Evolutionary conservation across 2,888 invertebrate genomes (phyloP), one percentile per base, ranked within the genome.

Genomic region (Cosmia pyralina): DNA sequence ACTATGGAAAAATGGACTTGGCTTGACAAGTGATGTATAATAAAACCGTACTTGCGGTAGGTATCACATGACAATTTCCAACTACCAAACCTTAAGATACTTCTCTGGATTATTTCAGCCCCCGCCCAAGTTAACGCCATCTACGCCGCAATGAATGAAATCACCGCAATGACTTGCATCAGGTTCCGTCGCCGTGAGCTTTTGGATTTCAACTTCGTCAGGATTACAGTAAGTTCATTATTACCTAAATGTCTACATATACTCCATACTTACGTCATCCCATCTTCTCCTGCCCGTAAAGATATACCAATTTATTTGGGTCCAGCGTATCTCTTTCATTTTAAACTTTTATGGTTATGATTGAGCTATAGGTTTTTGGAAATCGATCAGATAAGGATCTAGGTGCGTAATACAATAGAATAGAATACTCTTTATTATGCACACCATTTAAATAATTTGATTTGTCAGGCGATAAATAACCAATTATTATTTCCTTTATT

Each of bases 221-320:
- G 84, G 46, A 72, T 91, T 5, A 90, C 90, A 22, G 91, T 91
- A 80, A 89, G 69, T 64, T 64, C 17, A 38, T 34, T 34, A 34
- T 15, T n/a, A 64, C n/a, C 52, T 52, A n/a, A 64, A 48, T 50
- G 4, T 50, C 34, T 19, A 28, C 22, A 2, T 62, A 46, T 7
- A 4, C 4, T 46, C 46, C 4, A n/a, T 28, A 28, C 28, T 41
- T 13, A 22, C 19, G 11, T 48, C 46, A 28, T 63, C 3, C 3
- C 8, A 48, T 48, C 19, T 50, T n/a, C 10, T 34, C 4, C 63
- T 28, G 22, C 22, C 22, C 3, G 6, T 22, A n/a, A 22, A 53
- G 15, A 55, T 22, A 53, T 53, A 6, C 3, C 7, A 55, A 28
- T 55, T 28, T 15, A 7, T 55, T 15, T 55, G 55, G 13, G 22